phyloP scores from a whole-genome alignment of 1,140 invertebrate genomes.

The Solenopsis fugax region DNA sequence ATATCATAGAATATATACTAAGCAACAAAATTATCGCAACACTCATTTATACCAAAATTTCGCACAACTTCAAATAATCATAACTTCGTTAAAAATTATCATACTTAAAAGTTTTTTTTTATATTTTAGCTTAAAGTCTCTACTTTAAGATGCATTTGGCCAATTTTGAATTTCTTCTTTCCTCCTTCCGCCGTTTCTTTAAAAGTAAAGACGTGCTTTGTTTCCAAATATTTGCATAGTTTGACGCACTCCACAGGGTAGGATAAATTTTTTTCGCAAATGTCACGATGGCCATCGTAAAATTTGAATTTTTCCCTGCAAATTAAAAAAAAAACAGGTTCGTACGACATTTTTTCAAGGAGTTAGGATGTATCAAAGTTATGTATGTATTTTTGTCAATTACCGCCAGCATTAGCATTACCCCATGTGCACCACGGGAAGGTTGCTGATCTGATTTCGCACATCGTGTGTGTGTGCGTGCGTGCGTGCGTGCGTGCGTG shows the following conservation, averaged over 20 bases:
- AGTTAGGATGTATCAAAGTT: too few relatives aligned
- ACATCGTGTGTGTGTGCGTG: too few relatives aligned
- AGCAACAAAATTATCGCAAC: background rate
- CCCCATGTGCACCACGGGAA: background rate
- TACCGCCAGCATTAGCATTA: slow-evolving; percentile 2
- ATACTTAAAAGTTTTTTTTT: background rate
- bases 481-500: too few relatives aligned
- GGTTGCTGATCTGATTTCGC: too few relatives aligned
- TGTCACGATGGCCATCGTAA: background rate
- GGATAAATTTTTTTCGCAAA: background rate
- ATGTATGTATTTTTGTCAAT: background rate
- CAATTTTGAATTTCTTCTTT: too few relatives aligned
- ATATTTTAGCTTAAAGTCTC: background rate
- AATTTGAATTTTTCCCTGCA: background rate
- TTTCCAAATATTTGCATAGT: too few relatives aligned
- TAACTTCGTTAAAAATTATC: background rate
- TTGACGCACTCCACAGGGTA: background rate
- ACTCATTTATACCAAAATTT: background rate
- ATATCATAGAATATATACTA: too few relatives aligned
- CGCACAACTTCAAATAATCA: background rate
- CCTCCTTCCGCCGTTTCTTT: too few relatives aligned
- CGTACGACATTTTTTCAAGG: background rate
- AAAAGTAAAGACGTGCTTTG: too few relatives aligned
- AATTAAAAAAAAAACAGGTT: background rate
- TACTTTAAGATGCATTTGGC: too few relatives aligned